Evolutionary conservation across 1,140 invertebrate species (phyloP).

Genomic region (Drosophila grimshawi): DNA sequence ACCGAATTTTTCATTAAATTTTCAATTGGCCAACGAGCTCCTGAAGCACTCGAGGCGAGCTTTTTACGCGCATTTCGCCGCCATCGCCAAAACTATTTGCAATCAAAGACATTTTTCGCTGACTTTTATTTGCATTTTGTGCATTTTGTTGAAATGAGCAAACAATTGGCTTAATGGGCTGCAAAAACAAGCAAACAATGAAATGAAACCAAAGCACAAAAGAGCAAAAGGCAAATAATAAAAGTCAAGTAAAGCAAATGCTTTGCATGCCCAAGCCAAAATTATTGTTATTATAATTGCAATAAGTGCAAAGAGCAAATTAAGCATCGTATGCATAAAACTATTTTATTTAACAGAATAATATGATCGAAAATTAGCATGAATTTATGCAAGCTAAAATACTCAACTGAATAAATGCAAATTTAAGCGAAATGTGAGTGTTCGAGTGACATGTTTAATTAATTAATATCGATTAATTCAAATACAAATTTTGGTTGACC

Average conservation of each 20-base stretch:
- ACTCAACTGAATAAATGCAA: slow-evolving; percentile 1
- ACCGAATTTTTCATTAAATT: slow-evolving; percentile 20
- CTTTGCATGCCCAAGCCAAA: slow-evolving; percentile 45
- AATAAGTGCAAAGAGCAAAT: slow-evolving; percentile 24
- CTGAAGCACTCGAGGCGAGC: slow-evolving; percentile 25
- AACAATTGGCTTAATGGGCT: slow-evolving; percentile 67
- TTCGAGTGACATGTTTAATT: neutral
- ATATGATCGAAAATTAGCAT: slow-evolving; percentile 30
- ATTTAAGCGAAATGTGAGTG: neutral
- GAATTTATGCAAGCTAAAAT: slow-evolving; percentile 15
- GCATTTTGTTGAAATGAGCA: slow-evolving; percentile 65
- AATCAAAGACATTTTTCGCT: slow-evolving; percentile 66
- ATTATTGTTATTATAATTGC: slow-evolving; percentile 23
- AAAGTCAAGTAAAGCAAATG: slow-evolving; percentile 21
- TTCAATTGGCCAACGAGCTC: slow-evolving; percentile 18
- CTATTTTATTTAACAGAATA: slow-evolving; percentile 20
- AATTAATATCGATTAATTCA: too few relatives aligned
- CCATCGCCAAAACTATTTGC: slow-evolving; percentile 29
- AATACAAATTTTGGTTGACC: too few relatives aligned
- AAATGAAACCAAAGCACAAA: neutral
- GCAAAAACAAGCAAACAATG: slow-evolving; percentile 20
- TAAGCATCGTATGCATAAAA: slow-evolving; percentile 38
- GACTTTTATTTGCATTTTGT: slow-evolving; percentile 63
- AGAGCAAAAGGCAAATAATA: slow-evolving; percentile 9
- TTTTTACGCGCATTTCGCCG: slow-evolving; percentile 57